Evolutionary conservation across 2,113 vertebrate genomes (phyloP).

Genomic region (Dascyllus trimaculatus): DNA sequence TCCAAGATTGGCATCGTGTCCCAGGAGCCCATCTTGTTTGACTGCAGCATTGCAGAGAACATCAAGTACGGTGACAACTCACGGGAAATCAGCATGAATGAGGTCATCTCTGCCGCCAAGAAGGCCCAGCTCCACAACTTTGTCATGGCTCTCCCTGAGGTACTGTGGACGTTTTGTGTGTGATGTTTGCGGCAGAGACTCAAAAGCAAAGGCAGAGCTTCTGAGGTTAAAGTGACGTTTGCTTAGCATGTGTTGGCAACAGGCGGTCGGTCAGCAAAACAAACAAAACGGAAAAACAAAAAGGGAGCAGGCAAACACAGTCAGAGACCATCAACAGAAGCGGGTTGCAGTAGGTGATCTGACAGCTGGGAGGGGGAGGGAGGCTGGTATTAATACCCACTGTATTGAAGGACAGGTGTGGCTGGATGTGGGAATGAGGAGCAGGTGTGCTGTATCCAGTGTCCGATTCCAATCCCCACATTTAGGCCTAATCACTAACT

Average conservation of each 20-base stretch:
- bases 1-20: constrained; percentile 88
- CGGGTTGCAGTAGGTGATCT: too few species aligned
- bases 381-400: too few species aligned
- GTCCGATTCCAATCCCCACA: too few species aligned
- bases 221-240: not conserved
- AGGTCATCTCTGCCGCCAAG: constrained; percentile 83
- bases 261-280: not conserved
- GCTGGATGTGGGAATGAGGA: too few species aligned
- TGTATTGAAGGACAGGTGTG: too few species aligned
- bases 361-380: too few species aligned
- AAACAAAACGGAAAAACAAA: constrained; percentile 1
- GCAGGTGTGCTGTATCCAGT: too few species aligned
- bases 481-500: too few species aligned
- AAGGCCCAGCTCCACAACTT: constrained; percentile 87
- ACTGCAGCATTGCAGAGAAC: constrained; percentile 87
- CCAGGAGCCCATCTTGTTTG: constrained; percentile 87
- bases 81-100: constrained; percentile 80
- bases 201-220: not conserved
- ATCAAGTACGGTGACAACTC: constrained; percentile 87
- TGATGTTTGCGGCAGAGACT: not conserved
- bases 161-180: constrained; percentile 38
- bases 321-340: too few species aligned
- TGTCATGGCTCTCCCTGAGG: constrained; percentile 86
- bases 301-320: not conserved
- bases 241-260: not conserved